Evolutionary conservation across 2,888 invertebrate species (phyloP), one percentile per base, ranked within the genome.

Genomic region (Erebia aethiops): DNA sequence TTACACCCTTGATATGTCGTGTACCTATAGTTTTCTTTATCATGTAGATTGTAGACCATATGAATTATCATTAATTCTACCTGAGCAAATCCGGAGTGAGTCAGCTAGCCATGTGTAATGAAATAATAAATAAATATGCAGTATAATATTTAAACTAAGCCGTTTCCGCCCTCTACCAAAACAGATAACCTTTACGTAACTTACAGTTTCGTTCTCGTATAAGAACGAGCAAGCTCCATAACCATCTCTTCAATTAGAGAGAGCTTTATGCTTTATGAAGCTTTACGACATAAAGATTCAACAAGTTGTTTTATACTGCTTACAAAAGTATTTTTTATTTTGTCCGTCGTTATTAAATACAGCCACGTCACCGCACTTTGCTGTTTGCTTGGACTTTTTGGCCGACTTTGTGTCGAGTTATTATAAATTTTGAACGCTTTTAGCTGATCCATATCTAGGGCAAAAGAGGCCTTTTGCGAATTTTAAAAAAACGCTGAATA

Each of bases 201-300:
- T 9, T 8, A 14, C n/a, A 35, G 57, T 13, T 58, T 58, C 26
- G 35, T 62, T 58, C 14, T 14, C 8, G 26, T 13, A n/a, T n/a
- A 11, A 52, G 52, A 8, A 60, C 14, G 4, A 52, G 52, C 16
- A 60, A n/a, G 16, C 41, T 60, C 41, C 9, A 43, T 60, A 26
- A 60, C 16, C 60, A n/a, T 43, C 41, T 60, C 41, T 41, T 43
- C 16, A 60, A 43, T 60, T 58, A 60, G n/a, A 10, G n/a, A 16
- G 60, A 41, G 54, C 54, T 54, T 18, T 18, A 54, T 18, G 54
- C 54, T 54, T 18, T 18, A 54, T 18, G 18, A 54, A 54, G 60
- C 60, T 43, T 60, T 60, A 60, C 41, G 14, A 60, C 10, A 60
- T 43, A 60, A 43, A 43, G 26, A 60, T 41, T 60, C 60, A 60